Base-by-base conservation (phyloP, 2,888 invertebrate genomes). In the Athetis lepigone region DNA sequence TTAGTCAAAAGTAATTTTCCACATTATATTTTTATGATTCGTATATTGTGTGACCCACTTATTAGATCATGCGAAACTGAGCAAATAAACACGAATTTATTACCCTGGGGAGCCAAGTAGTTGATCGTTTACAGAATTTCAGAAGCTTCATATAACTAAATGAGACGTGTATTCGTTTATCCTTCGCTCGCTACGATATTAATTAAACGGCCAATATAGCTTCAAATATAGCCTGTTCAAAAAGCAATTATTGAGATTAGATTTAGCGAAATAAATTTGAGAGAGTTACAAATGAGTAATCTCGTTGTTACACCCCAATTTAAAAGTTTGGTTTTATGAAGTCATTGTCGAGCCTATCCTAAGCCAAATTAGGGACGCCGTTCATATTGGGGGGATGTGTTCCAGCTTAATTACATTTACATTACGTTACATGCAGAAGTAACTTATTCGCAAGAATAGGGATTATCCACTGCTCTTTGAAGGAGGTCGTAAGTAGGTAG, bases 61-160 rank as follows among this genome's bases (percentile, higher is more conserved):
- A 55, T 33, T 51, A 23, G 55, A 47, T 46, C 27, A 54, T 49
- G 18, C 16, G 42, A 36, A 76, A 63, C 59, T 52, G 23, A 16
- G 45, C 43, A 37, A 58, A 62, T 57, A 63, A 60, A 67, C 46
- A 57, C 50, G n/a, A 29, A 58, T 75, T 69, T 64, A 68, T 37
- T 52, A 52, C 23, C n/a, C 50, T 27, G 55, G 7, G n/a, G 9
- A 36, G 47, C 39, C 52, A 40, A 39, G 19, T 16, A 36, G 25
- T 4, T 1, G 13, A 33, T 45, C 67, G 39, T 51, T 43, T 51
- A 33, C 8, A 46, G 55, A 57, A 71, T 27, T 57, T 36, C 21
- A 6, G 29, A 54, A 61, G 27, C 27, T 39, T 49, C 40, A 52
- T 16, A 40, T 39, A 55, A 68, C 8, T 56, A 13, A 50, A 52